Conservation (phyloP, 2,797 vertebrate genomes). For the Lophotriccus pileatus region DNA sequence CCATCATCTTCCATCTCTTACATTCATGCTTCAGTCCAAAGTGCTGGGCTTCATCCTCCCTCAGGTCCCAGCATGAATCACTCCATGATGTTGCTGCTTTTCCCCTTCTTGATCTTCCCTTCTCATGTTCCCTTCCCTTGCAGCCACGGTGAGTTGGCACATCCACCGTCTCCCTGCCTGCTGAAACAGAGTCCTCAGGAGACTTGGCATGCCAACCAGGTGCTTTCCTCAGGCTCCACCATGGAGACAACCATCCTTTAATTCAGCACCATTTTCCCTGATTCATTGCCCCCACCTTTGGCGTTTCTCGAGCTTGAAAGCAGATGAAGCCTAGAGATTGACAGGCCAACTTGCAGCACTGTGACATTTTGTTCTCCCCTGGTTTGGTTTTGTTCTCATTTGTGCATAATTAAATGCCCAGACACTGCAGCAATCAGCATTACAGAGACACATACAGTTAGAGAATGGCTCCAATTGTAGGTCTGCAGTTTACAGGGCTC, state of each 20-base stretch:
- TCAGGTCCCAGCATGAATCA: neutral
- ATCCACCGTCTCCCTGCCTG: neutral
- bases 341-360: neutral
- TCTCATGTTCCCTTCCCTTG: rapidly evolving
- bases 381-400: neutral
- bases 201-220: rapidly evolving
- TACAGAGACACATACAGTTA: neutral
- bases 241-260: neutral
- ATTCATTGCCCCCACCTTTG: neutral
- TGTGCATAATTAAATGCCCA: neutral
- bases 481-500: neutral
- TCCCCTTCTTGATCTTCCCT: neutral
- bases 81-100: rapidly evolving
- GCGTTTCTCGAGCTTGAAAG: neutral
- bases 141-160: neutral
- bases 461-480: neutral
- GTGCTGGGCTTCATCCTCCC: neutral
- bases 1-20: neutral
- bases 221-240: neutral
- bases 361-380: neutral
- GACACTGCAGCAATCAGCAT: neutral
- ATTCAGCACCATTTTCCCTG: neutral
- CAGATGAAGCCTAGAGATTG: neutral
- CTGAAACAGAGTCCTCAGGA: rapidly evolving
- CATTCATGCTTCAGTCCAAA: rapidly evolving